Conservation (phyloP, 2,888 invertebrate species). For the Plagodis dolabraria region DNA sequence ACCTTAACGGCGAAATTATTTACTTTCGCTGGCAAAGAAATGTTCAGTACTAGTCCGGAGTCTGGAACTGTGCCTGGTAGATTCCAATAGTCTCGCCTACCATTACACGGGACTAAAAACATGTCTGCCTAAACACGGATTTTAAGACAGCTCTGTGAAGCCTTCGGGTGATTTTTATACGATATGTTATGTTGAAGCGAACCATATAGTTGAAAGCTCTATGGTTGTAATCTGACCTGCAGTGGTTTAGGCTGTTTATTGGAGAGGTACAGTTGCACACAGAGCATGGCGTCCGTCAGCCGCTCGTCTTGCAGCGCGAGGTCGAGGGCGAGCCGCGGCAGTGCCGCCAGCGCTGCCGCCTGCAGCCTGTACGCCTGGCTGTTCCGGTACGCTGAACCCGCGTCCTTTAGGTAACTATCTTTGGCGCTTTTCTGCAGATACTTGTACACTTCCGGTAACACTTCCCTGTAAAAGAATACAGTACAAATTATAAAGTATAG, state of each 20-base stretch:
- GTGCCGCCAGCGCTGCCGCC: slow-evolving; percentile 69
- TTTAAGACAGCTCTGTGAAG: too few relatives aligned
- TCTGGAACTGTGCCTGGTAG: too few relatives aligned
- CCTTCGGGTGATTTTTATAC: too few relatives aligned
- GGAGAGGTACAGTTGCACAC: slow-evolving; percentile 82
- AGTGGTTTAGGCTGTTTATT: slow-evolving; percentile 85
- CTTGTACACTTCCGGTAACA: slow-evolving; percentile 86
- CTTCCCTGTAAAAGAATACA: slow-evolving; percentile 78
- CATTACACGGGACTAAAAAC: too few relatives aligned
- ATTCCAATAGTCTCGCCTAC: too few relatives aligned
- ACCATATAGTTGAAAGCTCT: too few relatives aligned
- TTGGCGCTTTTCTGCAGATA: slow-evolving; percentile 80
- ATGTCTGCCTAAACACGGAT: too few relatives aligned
- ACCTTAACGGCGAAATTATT: too few relatives aligned
- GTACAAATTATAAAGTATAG: neutral
- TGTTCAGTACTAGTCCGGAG: too few relatives aligned
- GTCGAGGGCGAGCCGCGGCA: slow-evolving; percentile 74
- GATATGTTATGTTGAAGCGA: too few relatives aligned
- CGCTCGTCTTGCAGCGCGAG: slow-evolving; percentile 73
- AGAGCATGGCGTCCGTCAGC: slow-evolving; percentile 68
- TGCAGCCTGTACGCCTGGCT: slow-evolving; percentile 82
- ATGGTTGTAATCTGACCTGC: slow-evolving; percentile 76
- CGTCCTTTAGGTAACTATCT: slow-evolving; percentile 85
- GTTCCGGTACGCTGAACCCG: slow-evolving; percentile 83
- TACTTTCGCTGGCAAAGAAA: too few relatives aligned